Evolutionary conservation across 2,113 vertebrate species (phyloP), one percentile per base, ranked within the genome.

Genomic region (Phyllostomus discolor): DNA sequence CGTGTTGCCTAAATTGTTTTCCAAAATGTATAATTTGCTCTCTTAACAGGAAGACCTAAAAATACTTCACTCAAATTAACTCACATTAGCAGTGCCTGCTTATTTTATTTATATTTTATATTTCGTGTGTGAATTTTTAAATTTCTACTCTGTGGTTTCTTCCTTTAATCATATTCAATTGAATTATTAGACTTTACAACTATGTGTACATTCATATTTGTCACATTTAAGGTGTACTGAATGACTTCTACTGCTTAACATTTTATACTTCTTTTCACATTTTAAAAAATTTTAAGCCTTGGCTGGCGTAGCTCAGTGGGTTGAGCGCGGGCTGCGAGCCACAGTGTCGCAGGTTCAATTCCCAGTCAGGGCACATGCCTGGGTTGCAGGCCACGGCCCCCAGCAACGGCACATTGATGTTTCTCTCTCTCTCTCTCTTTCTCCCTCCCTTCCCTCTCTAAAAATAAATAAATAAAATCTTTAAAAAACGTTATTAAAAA

Each of bases 21-120:
- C 20, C 3, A 90, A 50, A 83, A 38, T 33, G 0, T 75, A 66
- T 66, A 72, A 59, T 70, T 87, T 66, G 54, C 3, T 20, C 10
- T 28, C 2, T 64, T 17, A 52, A n/a, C 70, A 76, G 41, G 4
- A 82, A 90, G 6, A 48, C 12, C 4, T 72, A 38, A 87, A 75
- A 79, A 7, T 11, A 50, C 41, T 28, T 86, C 62, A 79, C 7
- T 83, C 31, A 35, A 2, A 54, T 59, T 41, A 79, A 79, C 7
- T 83, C n/a, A 35, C 5, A 62, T 52, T n/a, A 79, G 41, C 12
- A 52, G n/a, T 88, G 19, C 66, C 46, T 50, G 3, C 69, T 89
- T 73, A 46, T 59, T 92, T 62, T 81, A 89, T 84, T 72, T 84
- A 75, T 38, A 66, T 93, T 91, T 91, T 72, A 35, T 91, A 70